Percentiles rank a stretch among this genome's conserved stretches.
Conservation (phyloP, 2,888 invertebrate species). For the Pollenia griseotomentosa region DNA sequence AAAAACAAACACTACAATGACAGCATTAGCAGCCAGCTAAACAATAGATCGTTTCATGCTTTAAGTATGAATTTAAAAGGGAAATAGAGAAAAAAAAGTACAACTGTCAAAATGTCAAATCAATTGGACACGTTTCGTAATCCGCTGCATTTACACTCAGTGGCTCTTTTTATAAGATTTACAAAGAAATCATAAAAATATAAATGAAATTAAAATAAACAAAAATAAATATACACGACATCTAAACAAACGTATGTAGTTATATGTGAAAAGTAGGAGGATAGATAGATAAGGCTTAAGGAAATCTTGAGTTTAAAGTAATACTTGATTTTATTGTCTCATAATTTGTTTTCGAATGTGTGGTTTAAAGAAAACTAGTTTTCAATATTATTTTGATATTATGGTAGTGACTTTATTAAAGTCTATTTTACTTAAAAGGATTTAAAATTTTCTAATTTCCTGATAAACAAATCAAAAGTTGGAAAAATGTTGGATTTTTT, state of each 20-base stretch:
- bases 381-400: too few species aligned
- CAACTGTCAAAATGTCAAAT: constrained; percentile 75
- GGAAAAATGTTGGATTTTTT: neutral
- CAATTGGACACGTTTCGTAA: constrained; percentile 76
- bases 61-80: constrained; percentile 10
- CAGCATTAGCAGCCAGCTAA: constrained; percentile 50
- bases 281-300: neutral
- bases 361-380: too few species aligned
- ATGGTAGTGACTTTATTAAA: too few species aligned
- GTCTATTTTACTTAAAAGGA: too few species aligned
- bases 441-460: too few species aligned
- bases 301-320: too few species aligned
- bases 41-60: constrained; percentile 55
- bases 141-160: constrained; percentile 47
- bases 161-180: constrained; percentile 20
- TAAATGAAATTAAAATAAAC: constrained; percentile 21
- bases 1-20: constrained; percentile 24
- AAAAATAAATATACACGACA: constrained; percentile 6
- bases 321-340: too few species aligned
- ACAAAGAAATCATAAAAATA: constrained; percentile 50
- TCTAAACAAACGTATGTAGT: neutral
- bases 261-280: neutral
- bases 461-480: too few species aligned
- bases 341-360: too few species aligned
- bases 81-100: neutral